A percentile compares a stretch with the other conserved stretches of the same genome.
These are phyloP conservation scores for Stegostoma tigrinum DNA, from an alignment of 2,113 vertebrate species.

Conservation along the genomic window DNA sequence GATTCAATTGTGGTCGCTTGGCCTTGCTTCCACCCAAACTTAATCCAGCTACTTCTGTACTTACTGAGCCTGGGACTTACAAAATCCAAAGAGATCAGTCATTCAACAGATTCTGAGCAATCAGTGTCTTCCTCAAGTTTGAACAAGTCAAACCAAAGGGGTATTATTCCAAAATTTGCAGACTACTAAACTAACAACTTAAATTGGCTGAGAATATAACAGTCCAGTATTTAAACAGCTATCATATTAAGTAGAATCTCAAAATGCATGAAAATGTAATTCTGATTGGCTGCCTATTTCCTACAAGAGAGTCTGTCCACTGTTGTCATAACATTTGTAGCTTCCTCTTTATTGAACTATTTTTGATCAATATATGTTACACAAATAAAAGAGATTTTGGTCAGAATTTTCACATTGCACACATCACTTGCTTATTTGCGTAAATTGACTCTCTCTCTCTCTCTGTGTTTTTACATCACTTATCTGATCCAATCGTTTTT, in stretches of 20 bases:
- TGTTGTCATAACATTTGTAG: background rate
- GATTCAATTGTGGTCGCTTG: background rate
- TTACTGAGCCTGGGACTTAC: background rate
- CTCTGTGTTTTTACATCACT: background rate
- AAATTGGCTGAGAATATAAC: background rate
- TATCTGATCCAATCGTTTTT: background rate
- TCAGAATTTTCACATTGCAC: background rate
- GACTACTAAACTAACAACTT: background rate
- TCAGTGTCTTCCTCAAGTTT: background rate
- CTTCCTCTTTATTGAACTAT: background rate
- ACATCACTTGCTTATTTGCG: background rate
- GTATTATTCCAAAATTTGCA: background rate
- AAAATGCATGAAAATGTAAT: background rate
- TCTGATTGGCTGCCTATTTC: background rate
- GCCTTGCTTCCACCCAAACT: background rate
- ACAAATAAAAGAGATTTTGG: background rate
- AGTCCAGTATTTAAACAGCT: background rate
- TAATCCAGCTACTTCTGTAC: background rate
- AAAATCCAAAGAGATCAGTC: background rate
- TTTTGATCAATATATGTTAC: background rate
- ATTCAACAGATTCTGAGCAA: background rate
- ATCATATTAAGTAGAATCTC: background rate
- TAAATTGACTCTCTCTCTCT: background rate
- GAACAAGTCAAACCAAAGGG: background rate
- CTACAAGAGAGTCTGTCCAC: background rate